Percentiles rank a stretch among this genome's conserved stretches.
These are phyloP conservation scores for Drosophila trichaetosa DNA, from an alignment of 2,888 invertebrate species.

Conservation along the genomic window DNA sequence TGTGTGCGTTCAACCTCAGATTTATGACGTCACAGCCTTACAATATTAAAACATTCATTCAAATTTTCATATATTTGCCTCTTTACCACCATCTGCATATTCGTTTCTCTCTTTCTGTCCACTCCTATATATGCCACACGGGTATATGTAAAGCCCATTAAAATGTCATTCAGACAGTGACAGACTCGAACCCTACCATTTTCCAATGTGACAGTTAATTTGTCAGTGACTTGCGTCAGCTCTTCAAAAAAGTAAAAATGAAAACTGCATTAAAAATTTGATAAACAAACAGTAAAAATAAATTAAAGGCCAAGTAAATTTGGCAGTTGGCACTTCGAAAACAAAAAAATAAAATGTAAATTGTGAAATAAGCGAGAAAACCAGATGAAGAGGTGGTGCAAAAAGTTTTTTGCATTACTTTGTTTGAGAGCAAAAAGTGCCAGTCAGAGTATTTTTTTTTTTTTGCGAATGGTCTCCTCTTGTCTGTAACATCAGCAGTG, in stretches of 20 bases:
- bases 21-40: neutral
- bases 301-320: conserved; percentile 60
- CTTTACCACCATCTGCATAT: neutral
- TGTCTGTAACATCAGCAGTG: conserved; percentile 42
- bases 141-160: conserved; percentile 60
- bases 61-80: neutral
- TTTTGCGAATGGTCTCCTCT: conserved; percentile 47
- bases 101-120: neutral
- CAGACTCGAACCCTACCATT: conserved; percentile 42
- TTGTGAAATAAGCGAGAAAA: conserved; percentile 4
- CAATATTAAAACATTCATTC: neutral
- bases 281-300: conserved; percentile 15
- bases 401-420: conserved; percentile 58
- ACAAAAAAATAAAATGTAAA: conserved; percentile 30
- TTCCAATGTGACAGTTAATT: conserved; percentile 70
- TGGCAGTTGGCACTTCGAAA: conserved; percentile 46
- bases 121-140: conserved; percentile 11
- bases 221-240: conserved; percentile 58
- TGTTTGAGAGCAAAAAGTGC: conserved; percentile 54
- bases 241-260: conserved; percentile 28
- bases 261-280: conserved; percentile 53
- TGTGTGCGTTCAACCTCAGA: neutral
- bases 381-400: neutral
- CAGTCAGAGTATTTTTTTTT: conserved; percentile 32
- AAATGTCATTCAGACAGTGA: conserved; percentile 71